phyloP scores from a whole-genome alignment of 2,888 invertebrate species.

The Hirtodrosophila histrioides region DNA sequence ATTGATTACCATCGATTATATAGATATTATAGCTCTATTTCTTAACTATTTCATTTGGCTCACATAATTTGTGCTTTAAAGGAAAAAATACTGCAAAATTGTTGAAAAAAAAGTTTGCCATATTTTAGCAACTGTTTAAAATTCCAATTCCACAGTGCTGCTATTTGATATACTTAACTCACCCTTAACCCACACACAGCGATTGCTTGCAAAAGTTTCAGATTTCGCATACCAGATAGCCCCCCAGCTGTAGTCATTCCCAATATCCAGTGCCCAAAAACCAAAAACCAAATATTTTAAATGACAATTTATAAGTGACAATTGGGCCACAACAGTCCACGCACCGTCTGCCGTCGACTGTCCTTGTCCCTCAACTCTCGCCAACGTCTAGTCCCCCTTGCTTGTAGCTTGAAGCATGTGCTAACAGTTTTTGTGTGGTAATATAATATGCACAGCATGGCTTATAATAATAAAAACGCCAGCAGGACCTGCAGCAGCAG shows the following conservation, averaged over 20 bases:
- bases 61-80: no score
- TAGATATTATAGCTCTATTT: no score
- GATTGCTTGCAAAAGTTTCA: conserved; percentile 33
- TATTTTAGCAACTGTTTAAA: background rate
- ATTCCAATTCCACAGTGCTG: conserved; percentile 14
- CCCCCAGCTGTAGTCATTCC: background rate
- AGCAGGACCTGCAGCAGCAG: conserved; percentile 56
- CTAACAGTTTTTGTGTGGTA: conserved; percentile 75
- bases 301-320: conserved; percentile 76
- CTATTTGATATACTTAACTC: conserved; percentile 12
- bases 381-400: conserved; percentile 8
- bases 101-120: background rate
- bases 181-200: background rate
- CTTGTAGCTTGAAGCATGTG: conserved; percentile 67
- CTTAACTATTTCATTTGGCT: no score
- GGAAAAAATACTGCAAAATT: no score
- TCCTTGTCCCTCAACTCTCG: background rate
- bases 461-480: conserved; percentile 76
- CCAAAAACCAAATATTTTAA: conserved; percentile 64
- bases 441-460: conserved; percentile 78
- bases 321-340: conserved; percentile 44
- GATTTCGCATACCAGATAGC: conserved; percentile 31
- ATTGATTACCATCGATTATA: no score
- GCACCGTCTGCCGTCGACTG: conserved; percentile 4
- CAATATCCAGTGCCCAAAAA: background rate